Evolutionary conservation across 2,888 invertebrate species (phyloP), one percentile per base, ranked within the genome.

Genomic region (Brenthis ino): DNA sequence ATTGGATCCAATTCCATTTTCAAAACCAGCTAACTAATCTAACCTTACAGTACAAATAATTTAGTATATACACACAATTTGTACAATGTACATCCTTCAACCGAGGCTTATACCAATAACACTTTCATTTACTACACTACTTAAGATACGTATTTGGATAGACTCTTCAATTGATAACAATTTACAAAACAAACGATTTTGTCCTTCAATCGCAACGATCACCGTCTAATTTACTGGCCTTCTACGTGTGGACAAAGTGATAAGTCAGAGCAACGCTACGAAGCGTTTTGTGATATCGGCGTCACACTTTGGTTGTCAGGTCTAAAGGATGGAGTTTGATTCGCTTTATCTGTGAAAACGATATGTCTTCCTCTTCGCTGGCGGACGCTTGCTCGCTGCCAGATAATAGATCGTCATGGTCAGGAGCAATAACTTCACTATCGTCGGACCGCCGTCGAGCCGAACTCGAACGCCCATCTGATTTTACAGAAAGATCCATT

Each of bases 401-500:
- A 0, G 91, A 93, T 53, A 93, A 92, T 0, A 84, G 86, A 37
- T 91, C 93, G 0, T 93, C 93, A 64, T 90, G 80, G 67, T 93
- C 93, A 2, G 85, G 88, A 5, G 86, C 80, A 69, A 90, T 86
- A 8, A 87, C 89, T 75, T 94, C 94, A 75, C 94, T 94, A 75
- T 91, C 92, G 65, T 91, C 91, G 0, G 93, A 92, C 75, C 89
- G 83, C 77, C 92, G 85, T 68, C 93, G 82, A 64, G 91, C 92
- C 0, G 94, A 90, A 76, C 93, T 93, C 33, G 90, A 92, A 69
- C 94, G 91, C 56, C 95, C 95, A 28, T 93, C 93, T 0, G 95
- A 94, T 79, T 95, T 96, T 89, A 96, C 96, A 51, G 96, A 96
- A 73, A 97, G 86, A 82, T 97, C 97, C 84, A 97, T 97, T 1